Base-by-base conservation (phyloP, 2,888 invertebrate species). In the Lithophane ornitopus region DNA sequence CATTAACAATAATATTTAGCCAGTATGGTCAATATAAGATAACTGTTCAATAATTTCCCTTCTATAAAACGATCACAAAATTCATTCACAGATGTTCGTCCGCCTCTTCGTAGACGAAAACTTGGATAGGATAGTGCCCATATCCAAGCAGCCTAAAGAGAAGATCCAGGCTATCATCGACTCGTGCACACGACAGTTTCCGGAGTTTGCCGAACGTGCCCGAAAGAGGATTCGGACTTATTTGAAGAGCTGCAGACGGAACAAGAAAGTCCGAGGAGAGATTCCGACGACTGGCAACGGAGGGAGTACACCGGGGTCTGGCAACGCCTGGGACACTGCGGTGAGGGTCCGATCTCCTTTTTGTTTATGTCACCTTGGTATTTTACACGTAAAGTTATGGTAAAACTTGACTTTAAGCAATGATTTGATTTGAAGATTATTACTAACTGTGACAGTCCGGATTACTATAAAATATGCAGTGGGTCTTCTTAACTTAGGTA, bases 91-190 rank as follows among this genome's bases (percentile, higher is more conserved):
- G 99, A 99, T 99, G 99, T 99, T 99, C 95, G 99, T 99, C 81
- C 98, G 99, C 61, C 97, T 99, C 80, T 99, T 99, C 95, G 99
- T 99, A 81, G 99, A 99, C 93, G 99, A 99, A 96, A 99, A 99
- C 93, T 97, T 99, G 89, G 99, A 99, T 94, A 97, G 99, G 92
- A 99, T 99, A 97, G 99, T 99, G 76, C 99, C 99, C 76, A 99
- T 99, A 91, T 99, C 99, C 71, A 99, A 99, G 93, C 99, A 99
- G 95, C 99, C 99, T 14, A 99, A 99, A 93, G 99, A 99, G 94
- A 99, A 99, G 97, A 99, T 99, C 87, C 99, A 99, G 93, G 99
- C 99, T 34, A 99, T 99, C 93, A 99, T 99, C 84, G 99, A 99
- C 94, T 99, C 99, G 34, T 99, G 99, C 96, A 98, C 99, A 82